phyloP scores from a whole-genome alignment of 2,113 vertebrate species.

The Ranitomeya variabilis region DNA sequence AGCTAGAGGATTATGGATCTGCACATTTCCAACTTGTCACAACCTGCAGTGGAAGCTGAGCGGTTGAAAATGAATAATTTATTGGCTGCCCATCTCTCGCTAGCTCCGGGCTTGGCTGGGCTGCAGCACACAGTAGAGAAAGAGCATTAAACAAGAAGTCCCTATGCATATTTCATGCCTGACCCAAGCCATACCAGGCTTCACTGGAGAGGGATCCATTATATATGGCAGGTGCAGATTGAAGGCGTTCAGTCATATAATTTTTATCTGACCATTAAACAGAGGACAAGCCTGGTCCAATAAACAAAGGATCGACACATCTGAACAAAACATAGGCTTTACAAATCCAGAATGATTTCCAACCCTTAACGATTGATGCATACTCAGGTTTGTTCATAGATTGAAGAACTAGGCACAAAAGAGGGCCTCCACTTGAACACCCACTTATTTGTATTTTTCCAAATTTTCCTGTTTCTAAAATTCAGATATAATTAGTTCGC shows the following conservation, averaged over 20 bases:
- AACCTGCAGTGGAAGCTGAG: slow-evolving; percentile 49
- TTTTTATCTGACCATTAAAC: slow-evolving; percentile 11
- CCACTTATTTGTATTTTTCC: too few relatives aligned
- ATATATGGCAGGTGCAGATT: slow-evolving; percentile 45
- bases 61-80: slow-evolving; percentile 56
- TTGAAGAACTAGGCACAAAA: not conserved
- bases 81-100: slow-evolving; percentile 53
- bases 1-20: slow-evolving; percentile 53
- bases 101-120: slow-evolving; percentile 53
- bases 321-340: not conserved
- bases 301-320: not conserved
- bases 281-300: not conserved
- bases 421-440: too few relatives aligned
- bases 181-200: slow-evolving; percentile 46
- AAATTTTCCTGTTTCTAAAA: too few relatives aligned
- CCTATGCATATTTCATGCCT: slow-evolving; percentile 55
- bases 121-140: slow-evolving; percentile 44
- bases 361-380: not conserved
- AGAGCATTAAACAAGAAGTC: slow-evolving; percentile 57
- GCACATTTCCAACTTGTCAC: slow-evolving; percentile 55
- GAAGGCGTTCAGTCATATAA: slow-evolving; percentile 14
- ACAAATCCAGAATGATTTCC: not conserved
- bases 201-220: slow-evolving; percentile 38
- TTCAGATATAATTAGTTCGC: too few relatives aligned
- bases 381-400: not conserved